Base-by-base conservation (phyloP, 2,797 vertebrate genomes). In the Salmo trutta region DNA sequence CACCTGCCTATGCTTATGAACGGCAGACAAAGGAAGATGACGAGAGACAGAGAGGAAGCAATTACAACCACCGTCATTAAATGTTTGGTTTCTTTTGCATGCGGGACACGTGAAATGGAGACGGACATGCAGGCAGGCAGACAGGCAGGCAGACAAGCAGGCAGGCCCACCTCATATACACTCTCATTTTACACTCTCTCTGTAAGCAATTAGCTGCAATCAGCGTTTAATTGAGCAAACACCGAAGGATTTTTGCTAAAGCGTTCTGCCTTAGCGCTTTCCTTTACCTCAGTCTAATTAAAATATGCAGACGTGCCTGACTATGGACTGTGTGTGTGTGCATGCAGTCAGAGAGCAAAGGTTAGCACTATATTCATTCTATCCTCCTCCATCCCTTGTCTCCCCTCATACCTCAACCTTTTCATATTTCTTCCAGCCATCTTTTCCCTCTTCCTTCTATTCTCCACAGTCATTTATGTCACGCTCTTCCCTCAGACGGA, bases 201-300 rank as follows among this genome's bases (percentile, higher is more conserved):
- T 87, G 81, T 82, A 88, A 82, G 90, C 90, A 94, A 94, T 94
- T 93, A 93, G 81, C 88, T 84, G 89, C 92, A 94, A 93, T 94
- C 91, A 94, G 86, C 85, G 89, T 91, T 92, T 92, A 92, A 93
- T 91, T 93, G 90, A 93, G 89, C 92, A 88, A 90, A 92, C 91
- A 91, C 89, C 91, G 84, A 82, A 75, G 78, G 85, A 91, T 85
- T 85, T 85, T 78, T 52, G 59, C 78, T 80, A 89, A 92, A 82
- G 86, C 87, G 78, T 83, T 90, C 85, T 83, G 86, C 82, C 82
- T 86, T 76, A 85, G 82, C 78, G 82, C 86, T 84, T 75, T 81
- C 86, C 79, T 84, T 75, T 81, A 86, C 80, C 82, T 84, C 77
- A 86, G 84, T 77, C 84, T 88, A 93, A 94, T 93, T 92, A 93